Base-by-base conservation (phyloP, 2,113 vertebrate genomes). In the Emydura subglobosa region DNA sequence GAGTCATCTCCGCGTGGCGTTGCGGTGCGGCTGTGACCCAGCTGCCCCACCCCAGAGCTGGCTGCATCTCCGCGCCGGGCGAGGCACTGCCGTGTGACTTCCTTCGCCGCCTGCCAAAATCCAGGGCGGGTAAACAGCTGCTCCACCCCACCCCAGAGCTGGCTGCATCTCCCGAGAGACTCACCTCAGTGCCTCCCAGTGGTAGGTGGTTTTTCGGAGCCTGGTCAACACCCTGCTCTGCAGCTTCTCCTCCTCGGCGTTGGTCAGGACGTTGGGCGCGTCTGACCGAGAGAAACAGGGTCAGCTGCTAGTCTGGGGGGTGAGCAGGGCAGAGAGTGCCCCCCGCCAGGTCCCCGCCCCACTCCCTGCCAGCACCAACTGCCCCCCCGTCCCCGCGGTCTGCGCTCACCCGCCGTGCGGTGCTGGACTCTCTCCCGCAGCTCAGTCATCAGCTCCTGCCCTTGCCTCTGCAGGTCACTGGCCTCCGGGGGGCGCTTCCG, bases 171-270 rank as follows among this genome's bases (percentile, higher is more conserved):
- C 27, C 72, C 42, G 19, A 86, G 65, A 54, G n/a, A 12, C 95
- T 98, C 86, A 99, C 99, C 98, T 99, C 85, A 99, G 74, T 8
- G 98, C 68, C 91, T 98, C 98, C 99, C 99, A 99, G 89, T 97
- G 98, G 95, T 99, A 99, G 1, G 98, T 99, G 22, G 98, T 98
- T 96, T 91, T 98, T 86, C 94, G 98, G 82, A 99, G 96, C 87
- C 98, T 96, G 19, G 54, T 97, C 16, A 99, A n/a, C 82, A 99
- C 98, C 51, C 94, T 96, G 90, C 17, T 96, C 87, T 39, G 97
- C 87, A 99, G 97, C 59, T 93, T 97, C n/a, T 98, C 95, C 47
- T 98, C 90, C 42, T 89, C 79, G 0, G 5, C 34, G 8, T 83
- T 29, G 11, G 9, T 39, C 27, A 34, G 53, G n/a, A 39, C 27